Evolutionary conservation across 2,113 vertebrate species (phyloP).

Genomic region (Tiliqua scincoides): DNA sequence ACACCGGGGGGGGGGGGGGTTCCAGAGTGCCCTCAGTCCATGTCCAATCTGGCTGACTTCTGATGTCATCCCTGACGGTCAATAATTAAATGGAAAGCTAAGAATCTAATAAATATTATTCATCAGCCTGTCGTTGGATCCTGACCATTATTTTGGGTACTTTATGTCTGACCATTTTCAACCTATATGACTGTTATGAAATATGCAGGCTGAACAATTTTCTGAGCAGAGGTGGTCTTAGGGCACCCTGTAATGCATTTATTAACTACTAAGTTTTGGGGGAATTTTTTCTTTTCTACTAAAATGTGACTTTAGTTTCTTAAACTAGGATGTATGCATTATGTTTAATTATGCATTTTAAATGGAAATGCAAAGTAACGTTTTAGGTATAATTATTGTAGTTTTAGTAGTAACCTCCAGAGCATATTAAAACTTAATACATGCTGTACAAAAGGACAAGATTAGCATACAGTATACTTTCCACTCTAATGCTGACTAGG

Average conservation of each 20-base stretch:
- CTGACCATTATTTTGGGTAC: constrained; percentile 17
- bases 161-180: constrained; percentile 23
- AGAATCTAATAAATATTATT: constrained; percentile 41
- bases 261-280: constrained; percentile 3
- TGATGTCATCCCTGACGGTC: not conserved
- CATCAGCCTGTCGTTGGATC: constrained; percentile 39
- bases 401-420: constrained; percentile 18
- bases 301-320: not conserved
- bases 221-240: not conserved
- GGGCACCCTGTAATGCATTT: not conserved
- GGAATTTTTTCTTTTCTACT: constrained; percentile 19
- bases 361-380: constrained; percentile 28
- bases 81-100: constrained; percentile 45
- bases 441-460: constrained; percentile 3
- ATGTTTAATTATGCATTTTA: not conserved
- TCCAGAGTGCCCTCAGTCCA: too few relatives aligned
- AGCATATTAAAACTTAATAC: constrained; percentile 12
- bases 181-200: not conserved
- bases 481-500: not conserved
- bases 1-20: too few relatives aligned
- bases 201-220: not conserved
- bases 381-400: not conserved
- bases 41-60: too few relatives aligned
- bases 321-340: not conserved
- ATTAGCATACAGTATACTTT: constrained; percentile 23